A percentile compares a stretch with the other conserved stretches of the same genome.
Conservation (phyloP, 2,888 invertebrate species). For the Troides helena region DNA sequence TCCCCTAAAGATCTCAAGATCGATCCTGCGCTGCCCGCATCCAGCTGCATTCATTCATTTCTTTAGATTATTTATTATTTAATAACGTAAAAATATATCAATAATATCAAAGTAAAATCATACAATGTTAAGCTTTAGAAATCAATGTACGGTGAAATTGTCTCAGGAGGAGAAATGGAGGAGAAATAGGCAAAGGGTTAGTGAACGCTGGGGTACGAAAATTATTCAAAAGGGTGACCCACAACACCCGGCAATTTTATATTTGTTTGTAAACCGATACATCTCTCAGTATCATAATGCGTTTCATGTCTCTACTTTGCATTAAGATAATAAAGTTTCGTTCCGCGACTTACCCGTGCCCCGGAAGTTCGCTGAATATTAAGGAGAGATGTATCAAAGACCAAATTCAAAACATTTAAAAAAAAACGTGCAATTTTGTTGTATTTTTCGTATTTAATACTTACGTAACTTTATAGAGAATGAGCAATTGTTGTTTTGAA, state of each 20-base stretch:
- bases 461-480: too few relatives aligned
- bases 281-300: constrained; percentile 50
- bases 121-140: constrained; percentile 37
- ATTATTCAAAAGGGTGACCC: constrained; percentile 70
- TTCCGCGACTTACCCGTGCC: constrained; percentile 26
- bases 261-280: constrained; percentile 33
- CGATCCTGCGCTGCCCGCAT: too few relatives aligned
- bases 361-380: constrained; percentile 16
- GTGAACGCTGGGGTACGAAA: constrained; percentile 63
- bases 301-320: constrained; percentile 38
- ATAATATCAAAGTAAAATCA: not conserved
- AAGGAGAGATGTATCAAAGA: constrained; percentile 9
- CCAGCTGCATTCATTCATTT: too few relatives aligned
- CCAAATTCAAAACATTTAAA: constrained; percentile 3
- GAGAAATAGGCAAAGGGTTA: constrained; percentile 59
- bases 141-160: constrained; percentile 55
- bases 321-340: constrained; percentile 32
- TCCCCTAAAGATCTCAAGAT: too few relatives aligned
- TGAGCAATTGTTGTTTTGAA: too few relatives aligned
- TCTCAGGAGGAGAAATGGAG: constrained; percentile 51
- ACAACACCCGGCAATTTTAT: constrained; percentile 35
- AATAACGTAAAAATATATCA: not conserved
- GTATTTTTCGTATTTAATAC: not conserved
- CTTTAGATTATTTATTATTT: too few relatives aligned
- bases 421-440: constrained; percentile 9